Base-by-base conservation (phyloP, 2,113 vertebrate species). In the Cygnus buccinator region DNA sequence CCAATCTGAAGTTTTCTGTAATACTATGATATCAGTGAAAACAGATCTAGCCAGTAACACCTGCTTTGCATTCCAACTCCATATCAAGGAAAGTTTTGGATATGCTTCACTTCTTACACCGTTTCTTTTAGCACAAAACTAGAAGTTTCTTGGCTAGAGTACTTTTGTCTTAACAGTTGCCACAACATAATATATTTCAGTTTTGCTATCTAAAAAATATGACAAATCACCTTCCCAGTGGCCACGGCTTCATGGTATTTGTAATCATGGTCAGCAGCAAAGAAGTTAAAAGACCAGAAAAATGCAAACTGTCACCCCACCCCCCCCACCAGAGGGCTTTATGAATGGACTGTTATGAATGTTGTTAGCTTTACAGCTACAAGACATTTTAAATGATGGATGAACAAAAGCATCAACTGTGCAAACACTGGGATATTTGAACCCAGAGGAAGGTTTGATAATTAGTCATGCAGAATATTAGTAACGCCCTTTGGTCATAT, bases 381-480 rank as follows among this genome's bases (percentile, higher is more conserved):
- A 91, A 83, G 94, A 91, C 75, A 89, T 95, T 96, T 94, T 88
- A 95, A 95, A 88, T 95, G 95, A 97, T 95, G 91, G 91, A 97
- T 95, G 93, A 97, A 91, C 68, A 89, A 94, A 95, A 84, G 73
- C 82, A 90, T 97, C 95, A 88, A 95, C 94, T 95, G 83, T 95
- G 94, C 91, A 97, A 97, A 95, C 92, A 95, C 88, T 91, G 82
- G 92, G 87, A 94, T 84, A 55, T 95, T 88, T 97, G 89, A 97
- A 95, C 91, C 73, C 82, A 95, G 90, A 93, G 73, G 91, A 95
- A 89, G 83, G 91, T 94, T 97, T 68, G 85, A 67, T 95, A 95
- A 95, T 95, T 95, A 96, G 93, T 95, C 96, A 96, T 87, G 93
- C 91, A 86, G 85, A 92, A 95, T 96, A 94, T 95, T 95, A 93